These are phyloP conservation scores for Scolopax bukidnonensis DNA, from an alignment of 2,797 vertebrate genomes.

Conservation along the genomic window DNA sequence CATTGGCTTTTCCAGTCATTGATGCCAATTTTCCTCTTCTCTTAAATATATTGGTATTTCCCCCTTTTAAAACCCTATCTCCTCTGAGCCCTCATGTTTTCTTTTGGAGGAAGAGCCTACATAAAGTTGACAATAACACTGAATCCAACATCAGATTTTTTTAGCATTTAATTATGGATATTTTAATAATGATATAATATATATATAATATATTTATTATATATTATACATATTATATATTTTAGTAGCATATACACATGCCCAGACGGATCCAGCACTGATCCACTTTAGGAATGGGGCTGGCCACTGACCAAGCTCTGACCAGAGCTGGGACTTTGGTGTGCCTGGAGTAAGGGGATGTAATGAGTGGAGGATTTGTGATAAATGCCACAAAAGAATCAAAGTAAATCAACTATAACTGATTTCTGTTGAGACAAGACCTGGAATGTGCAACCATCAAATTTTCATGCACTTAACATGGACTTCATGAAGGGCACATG, in stretches of 20 bases:
- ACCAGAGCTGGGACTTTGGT: not conserved
- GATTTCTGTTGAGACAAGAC: not conserved
- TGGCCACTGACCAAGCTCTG: not conserved
- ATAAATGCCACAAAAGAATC: not conserved
- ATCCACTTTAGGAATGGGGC: not conserved
- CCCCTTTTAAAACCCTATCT: not conserved
- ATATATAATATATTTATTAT: not conserved
- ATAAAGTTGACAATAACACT: not conserved
- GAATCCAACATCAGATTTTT: not conserved
- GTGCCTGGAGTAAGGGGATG: not conserved
- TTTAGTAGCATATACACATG: not conserved
- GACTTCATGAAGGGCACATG: not conserved
- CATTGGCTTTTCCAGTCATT: not conserved
- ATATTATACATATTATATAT: not conserved
- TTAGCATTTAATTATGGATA: not conserved
- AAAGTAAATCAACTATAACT: not conserved
- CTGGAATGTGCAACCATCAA: not conserved
- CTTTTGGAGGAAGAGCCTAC: not conserved
- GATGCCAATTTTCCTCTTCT: not conserved
- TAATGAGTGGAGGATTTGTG: not conserved
- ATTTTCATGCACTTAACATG: not conserved
- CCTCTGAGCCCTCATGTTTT: not conserved
- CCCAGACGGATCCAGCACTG: accelerated
- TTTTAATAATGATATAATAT: not conserved
- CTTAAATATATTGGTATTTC: not conserved